Evolutionary conservation across 37 sponge, comb jelly and placozoan species (phyloP).

Genomic region (Theonella swinhoei): DNA sequence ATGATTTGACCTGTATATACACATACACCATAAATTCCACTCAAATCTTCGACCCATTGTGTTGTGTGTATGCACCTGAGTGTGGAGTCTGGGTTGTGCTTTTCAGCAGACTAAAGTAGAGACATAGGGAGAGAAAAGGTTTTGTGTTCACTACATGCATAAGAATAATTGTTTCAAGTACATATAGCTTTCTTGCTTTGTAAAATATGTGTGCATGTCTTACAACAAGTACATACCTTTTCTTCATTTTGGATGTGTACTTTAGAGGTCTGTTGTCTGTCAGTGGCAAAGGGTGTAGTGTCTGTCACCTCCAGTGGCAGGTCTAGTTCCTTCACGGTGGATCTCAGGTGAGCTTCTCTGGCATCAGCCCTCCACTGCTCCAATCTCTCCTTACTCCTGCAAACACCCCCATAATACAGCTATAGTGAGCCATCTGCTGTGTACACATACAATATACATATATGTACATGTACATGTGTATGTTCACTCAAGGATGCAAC

Average conservation of each 20-base stretch:
- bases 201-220: too few species aligned
- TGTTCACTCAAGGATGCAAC: neutral
- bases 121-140: too few species aligned
- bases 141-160: too few species aligned
- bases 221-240: neutral
- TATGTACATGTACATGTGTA: neutral
- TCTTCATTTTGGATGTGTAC: neutral
- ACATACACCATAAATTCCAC: too few species aligned
- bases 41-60: too few species aligned
- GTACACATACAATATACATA: neutral
- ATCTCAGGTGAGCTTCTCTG: conserved; percentile 19
- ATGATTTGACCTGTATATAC: too few species aligned
- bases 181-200: too few species aligned
- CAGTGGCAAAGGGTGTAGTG: conserved; percentile 44
- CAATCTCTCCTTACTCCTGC: conserved; percentile 51
- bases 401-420: neutral
- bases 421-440: too few species aligned
- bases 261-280: neutral
- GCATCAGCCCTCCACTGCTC: conserved; percentile 66
- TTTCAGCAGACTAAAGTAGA: too few species aligned
- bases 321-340: neutral
- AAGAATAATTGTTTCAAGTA: too few species aligned
- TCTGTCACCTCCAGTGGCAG: neutral
- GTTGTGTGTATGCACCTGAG: too few species aligned
- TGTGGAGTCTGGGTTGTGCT: too few species aligned